Evolutionary conservation across 2,888 invertebrate species (phyloP), one percentile per base, ranked within the genome.

Genomic region (Eupithecia vulgata): DNA sequence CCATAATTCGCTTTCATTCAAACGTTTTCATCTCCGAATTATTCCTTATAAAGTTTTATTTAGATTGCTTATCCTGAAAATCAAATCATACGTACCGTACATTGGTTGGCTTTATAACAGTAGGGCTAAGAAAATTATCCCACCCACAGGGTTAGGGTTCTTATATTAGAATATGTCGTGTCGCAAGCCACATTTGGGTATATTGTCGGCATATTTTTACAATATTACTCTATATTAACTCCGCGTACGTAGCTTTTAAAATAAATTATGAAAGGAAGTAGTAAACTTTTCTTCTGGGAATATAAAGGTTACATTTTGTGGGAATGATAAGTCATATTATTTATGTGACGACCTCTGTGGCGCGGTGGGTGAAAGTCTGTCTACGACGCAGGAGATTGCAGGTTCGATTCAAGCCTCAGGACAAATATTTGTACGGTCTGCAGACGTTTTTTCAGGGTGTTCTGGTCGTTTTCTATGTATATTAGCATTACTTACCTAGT

Each of bases 151-250:
- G 73, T 66, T 67, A 65, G 79, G 83, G 81, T 84, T 85, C 81
- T 82, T 75, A 79, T 85, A 84, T 83, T 81, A 81, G 76, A 81
- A 80, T 79, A 70, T 70, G 73, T 80, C 70, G 52, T 78, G 74
- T 79, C 66, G 78, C 79, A 70, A 64, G 66, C 74, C 73, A 79
- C 70, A 69, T 79, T 80, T 75, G 74, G 78, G 66, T 78, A 73
- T 79, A 76, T 74, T 68, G 72, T 65, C 64, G 48, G 71, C 73
- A 77, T 77, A 72, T 73, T 78, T 79, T 74, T 76, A 76, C 78
- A 79, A 76, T 68, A 77, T 79, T 68, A 76, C 57, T 61, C 48
- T 62, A 74, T 79, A 79, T 76, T 78, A 78, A 73, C 75, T 71
- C 61, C 37, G 64, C 34, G 59, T 62, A 70, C 68, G 73, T 68